These are phyloP conservation scores for Sebastes wilsoni DNA, from an alignment of 2,797 vertebrate species.

Conservation along the genomic window DNA sequence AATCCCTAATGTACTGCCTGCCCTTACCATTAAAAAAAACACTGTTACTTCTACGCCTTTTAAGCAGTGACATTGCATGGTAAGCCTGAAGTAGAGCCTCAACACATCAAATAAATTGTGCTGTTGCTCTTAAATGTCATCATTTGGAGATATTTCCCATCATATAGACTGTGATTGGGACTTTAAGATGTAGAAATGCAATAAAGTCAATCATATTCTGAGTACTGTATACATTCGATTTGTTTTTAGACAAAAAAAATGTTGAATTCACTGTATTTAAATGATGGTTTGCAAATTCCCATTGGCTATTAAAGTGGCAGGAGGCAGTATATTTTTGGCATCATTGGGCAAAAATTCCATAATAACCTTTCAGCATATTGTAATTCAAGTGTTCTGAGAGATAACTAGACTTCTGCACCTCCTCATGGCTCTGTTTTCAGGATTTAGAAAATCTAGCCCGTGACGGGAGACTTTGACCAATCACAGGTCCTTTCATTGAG, in stretches of 20 bases:
- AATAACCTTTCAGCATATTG: too few relatives aligned
- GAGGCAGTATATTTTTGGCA: too few relatives aligned
- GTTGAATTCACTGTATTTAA: background rate
- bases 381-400: too few relatives aligned
- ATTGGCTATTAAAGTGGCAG: background rate
- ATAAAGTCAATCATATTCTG: background rate
- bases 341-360: too few relatives aligned
- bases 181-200: background rate
- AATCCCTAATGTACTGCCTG: slow-evolving; percentile 17
- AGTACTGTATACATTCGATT: background rate
- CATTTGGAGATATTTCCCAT: slow-evolving; percentile 3
- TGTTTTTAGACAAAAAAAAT: too few relatives aligned
- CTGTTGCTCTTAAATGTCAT: slow-evolving; percentile 33
- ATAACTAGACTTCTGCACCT: too few relatives aligned
- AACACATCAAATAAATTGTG: slow-evolving; percentile 1
- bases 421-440: too few relatives aligned
- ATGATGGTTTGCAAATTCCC: background rate
- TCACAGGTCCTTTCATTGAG: too few relatives aligned
- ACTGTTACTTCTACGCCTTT: slow-evolving; percentile 9
- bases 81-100: background rate
- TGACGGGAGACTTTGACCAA: too few relatives aligned
- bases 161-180: background rate
- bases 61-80: background rate
- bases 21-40: slow-evolving; percentile 9
- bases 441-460: too few relatives aligned